Evolutionary conservation across 2,888 invertebrate genomes (phyloP), one percentile per base, ranked within the genome.

Genomic region (Trichogramma dendrolimi): DNA sequence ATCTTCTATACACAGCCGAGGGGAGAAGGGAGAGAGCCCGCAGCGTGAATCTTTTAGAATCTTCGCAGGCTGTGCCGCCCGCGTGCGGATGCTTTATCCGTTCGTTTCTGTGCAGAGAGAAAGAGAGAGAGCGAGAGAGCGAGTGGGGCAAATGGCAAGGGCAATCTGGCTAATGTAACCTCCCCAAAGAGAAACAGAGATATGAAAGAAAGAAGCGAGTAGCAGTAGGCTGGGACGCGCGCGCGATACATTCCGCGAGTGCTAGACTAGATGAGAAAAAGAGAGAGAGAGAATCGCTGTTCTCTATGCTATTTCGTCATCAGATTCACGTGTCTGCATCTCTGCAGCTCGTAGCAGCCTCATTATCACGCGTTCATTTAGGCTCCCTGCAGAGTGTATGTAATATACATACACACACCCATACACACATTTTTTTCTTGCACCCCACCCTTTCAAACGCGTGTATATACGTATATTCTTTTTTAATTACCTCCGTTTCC

Each of bases 111-210:
- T 65, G 62, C 64, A 66, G 27, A 27, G 27, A 27, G 27, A 27
- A 63, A 62, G 64, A 65, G 65, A 61, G 68, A 58, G 60, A 58
- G 63, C 60, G 61, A 58, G 63, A 62, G 64, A 65, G 63, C 61
- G 62, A 64, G 62, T 60, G 42, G 38, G 41, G 49, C 57, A 42
- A 60, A 61, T 67, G 70, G 68, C 70, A 68, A 71, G 70, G 74
- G 73, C 73, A 75, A 75, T 75, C 73, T 73, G 73, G 73, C 75
- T 75, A 75, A 75, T 74, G 75, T 73, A 75, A 70, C 73, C 27
- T 27, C 27, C 27, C 27, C 27, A 27, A 27, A 27, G 27, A 27
- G 27, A 27, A 27, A 27, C 27, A 27, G 27, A 27, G 27, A 27
- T 27, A 27, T 27, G 27, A 27, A 27, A 27, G 27, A 27, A 27